Base-by-base conservation (phyloP, 2,113 vertebrate genomes). In the Hydrochoerus hydrochaeris region DNA sequence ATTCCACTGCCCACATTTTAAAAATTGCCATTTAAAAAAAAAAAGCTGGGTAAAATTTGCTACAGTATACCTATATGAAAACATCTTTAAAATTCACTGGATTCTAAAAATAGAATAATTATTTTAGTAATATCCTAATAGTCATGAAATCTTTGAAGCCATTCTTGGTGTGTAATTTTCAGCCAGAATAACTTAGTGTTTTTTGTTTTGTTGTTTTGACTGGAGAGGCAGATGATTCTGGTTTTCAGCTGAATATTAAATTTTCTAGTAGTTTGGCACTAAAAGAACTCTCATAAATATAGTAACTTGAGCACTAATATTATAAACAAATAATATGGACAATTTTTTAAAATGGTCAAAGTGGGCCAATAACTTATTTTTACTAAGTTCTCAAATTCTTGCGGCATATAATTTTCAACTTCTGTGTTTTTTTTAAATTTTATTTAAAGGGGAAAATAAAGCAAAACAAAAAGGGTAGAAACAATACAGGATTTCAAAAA, bases 191-290 rank as follows among this genome's bases (percentile, higher is more conserved):
- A 85, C 46, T 46, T 35, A 3, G 65, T 38, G n/a, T 69, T 62
- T 75, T 35, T 17, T 46, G 26, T 32, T 26, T 49, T 91, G 58
- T 35, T 26, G 44, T 38, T 84, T 83, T 65, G 54, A 75, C 88
- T 35, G 49, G 52, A 84, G 67, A 81, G 12, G 35, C 49, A 46
- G 8, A 8, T 83, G 52, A 52, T 93, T 73, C 69, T 73, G 44
- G 26, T 87, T 97, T 91, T 92, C 62, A 85, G 86, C 20, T 81
- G 46, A 85, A 80, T 38, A 41, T 85, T 88, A 88, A n/a, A 88
- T 88, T 69, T 69, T 75, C 28, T n/a, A 92, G 14, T 81, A 62
- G 30, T 62, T 73, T 58, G 22, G 83, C 22, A 54, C 30, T 85
- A 75, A 93, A 87, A 90, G 44, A 75, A 38, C 24, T 71, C 60